phyloP scores from a whole-genome alignment of 1,140 invertebrate species.

The Cydia strobilella region DNA sequence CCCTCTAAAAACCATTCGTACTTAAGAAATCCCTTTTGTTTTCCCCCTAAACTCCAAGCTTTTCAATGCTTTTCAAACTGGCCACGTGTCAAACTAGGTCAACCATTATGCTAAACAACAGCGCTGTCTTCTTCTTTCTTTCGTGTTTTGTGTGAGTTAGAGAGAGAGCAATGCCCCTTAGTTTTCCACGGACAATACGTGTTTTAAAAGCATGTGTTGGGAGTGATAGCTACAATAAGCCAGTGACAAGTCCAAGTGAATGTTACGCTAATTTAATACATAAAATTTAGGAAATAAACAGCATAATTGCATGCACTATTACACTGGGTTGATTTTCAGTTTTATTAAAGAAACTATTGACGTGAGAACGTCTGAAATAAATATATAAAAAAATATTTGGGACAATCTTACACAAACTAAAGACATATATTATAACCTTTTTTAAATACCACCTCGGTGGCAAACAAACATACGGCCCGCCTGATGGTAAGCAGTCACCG shows the following conservation, averaged over 20 bases:
- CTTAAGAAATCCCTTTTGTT: constrained; percentile 10
- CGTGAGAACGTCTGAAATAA: too few relatives aligned
- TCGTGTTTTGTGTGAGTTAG: not conserved
- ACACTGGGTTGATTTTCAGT: too few relatives aligned
- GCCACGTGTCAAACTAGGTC: constrained; percentile 27
- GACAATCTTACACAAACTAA: too few relatives aligned
- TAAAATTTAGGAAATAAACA: not conserved
- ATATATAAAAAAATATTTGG: too few relatives aligned
- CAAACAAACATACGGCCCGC: too few relatives aligned
- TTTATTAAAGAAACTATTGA: too few relatives aligned
- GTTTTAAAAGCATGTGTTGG: constrained; percentile 6
- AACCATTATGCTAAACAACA: constrained; percentile 15
- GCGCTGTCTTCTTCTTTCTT: constrained; percentile 6
- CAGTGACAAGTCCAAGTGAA: not conserved
- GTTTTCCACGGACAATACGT: constrained; percentile 7
- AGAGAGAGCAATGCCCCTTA: constrained; percentile 6
- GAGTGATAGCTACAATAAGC: not conserved
- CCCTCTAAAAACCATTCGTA: not conserved
- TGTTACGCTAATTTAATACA: not conserved
- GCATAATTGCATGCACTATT: too few relatives aligned
- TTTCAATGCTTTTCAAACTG: constrained; percentile 24
- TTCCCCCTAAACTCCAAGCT: not conserved
- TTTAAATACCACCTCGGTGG: too few relatives aligned
- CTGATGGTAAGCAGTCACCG: too few relatives aligned
- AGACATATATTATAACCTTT: too few relatives aligned